Base-by-base conservation (phyloP, 1,140 invertebrate species). In the Lordiphosa stackelbergi region DNA sequence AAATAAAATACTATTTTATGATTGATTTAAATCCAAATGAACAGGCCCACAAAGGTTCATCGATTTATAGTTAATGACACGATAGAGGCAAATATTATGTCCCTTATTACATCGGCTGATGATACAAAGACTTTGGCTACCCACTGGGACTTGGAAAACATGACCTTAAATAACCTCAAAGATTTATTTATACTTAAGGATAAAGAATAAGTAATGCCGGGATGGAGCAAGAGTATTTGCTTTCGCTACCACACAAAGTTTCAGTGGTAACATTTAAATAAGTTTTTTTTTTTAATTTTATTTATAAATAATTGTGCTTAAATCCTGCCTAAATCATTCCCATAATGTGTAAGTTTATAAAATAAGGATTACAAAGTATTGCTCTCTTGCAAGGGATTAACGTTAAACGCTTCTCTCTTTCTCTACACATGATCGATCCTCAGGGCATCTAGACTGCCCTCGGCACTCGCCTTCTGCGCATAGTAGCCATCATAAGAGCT, bases 21-120 rank as follows among this genome's bases (percentile, higher is more conserved):
- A 55, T 43, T 6, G 24, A 12, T 35, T 7, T 53, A 47, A 47
- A 43, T 81, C 85, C 19, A 13, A 1, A 3, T n/a, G 91, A 31
- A 31, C 6, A 31, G 90, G 65, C 71, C 89, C 41, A 93, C 92
- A 3, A 86, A 89, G 36, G 90, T 94, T 0, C 92, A 94, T 88
- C 90, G 92, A 49, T 94, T 95, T 70, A 86, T 94, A 22, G 89
- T 94, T 3, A 88, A 89, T 52, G 88, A 89, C 28, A 94, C 93
- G 2, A 93, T 95, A 19, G 94, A 95, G 87, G 92, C 94, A 73
- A 89, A 90, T 37, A 92, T 95, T 69, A 85, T 90, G 28, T 77
- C 85, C 22, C 63, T 86, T 5, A 85, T 86, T 4, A 66, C 64
- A 8, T 84, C 77, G 0, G 77, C 65, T 16, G 68, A 79, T 45